These are phyloP conservation scores for Dryocosmus kuriphilus DNA, from an alignment of 2,888 invertebrate species.

Conservation along the genomic window DNA sequence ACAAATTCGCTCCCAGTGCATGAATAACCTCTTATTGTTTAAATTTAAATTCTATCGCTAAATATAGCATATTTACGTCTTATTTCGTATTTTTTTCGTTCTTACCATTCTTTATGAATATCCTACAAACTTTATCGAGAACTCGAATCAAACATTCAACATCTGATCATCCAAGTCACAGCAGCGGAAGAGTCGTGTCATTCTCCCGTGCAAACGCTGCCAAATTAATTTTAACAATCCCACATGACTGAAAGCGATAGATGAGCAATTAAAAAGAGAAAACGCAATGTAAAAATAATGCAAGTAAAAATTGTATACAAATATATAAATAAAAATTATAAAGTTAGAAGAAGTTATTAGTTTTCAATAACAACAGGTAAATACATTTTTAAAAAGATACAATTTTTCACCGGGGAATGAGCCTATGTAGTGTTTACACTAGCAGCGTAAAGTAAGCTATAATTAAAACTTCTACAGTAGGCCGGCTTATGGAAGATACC, in stretches of 20 bases:
- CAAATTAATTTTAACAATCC: constrained; percentile 26
- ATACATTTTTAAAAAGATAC: too few species aligned
- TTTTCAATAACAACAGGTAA: too few species aligned
- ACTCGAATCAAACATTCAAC: constrained; percentile 1
- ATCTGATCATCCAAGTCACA: constrained; percentile 10
- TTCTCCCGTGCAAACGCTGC: background rate
- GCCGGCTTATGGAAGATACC: too few species aligned
- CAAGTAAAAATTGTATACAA: too few species aligned
- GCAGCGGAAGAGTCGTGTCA: background rate
- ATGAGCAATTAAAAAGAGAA: constrained; percentile 20
- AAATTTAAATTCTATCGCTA: background rate
- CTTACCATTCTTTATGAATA: background rate
- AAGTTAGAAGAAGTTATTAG: too few species aligned
- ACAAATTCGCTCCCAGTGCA: background rate
- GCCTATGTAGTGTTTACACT: too few species aligned
- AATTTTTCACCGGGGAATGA: too few species aligned
- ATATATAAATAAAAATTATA: too few species aligned
- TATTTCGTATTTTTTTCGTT: background rate
- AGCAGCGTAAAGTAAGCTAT: too few species aligned
- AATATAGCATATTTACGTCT: background rate
- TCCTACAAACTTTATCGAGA: background rate
- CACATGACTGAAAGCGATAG: background rate
- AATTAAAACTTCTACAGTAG: too few species aligned
- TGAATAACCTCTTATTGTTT: background rate
- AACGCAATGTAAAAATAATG: too few species aligned